Percentiles rank a stretch among this genome's conserved stretches.
phyloP scores from a whole-genome alignment of 2,797 vertebrate genomes.

The Fratercula arctica region DNA sequence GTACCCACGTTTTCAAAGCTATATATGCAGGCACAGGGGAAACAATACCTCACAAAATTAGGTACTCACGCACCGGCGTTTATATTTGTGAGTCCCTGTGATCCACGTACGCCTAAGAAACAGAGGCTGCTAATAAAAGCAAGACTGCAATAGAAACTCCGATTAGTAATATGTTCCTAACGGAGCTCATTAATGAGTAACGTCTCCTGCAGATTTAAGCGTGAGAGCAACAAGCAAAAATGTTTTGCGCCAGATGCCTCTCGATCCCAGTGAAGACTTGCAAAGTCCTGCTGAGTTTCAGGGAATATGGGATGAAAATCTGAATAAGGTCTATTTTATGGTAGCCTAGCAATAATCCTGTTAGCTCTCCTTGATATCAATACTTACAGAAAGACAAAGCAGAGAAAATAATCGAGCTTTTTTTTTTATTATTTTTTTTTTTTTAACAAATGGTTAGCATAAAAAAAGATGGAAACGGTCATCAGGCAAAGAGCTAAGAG shows the following conservation, averaged over 20 bases:
- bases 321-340: slow-evolving; percentile 79
- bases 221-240: slow-evolving; percentile 36
- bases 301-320: slow-evolving; percentile 27
- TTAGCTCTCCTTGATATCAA: slow-evolving; percentile 74
- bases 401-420: background rate
- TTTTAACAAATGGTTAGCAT: background rate
- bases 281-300: slow-evolving; percentile 69
- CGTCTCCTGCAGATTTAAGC: background rate
- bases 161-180: background rate
- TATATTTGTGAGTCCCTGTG: background rate
- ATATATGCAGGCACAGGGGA: background rate
- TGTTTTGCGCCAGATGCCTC: slow-evolving; percentile 56
- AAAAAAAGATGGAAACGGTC: slow-evolving; percentile 34
- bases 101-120: background rate
- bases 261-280: slow-evolving; percentile 60
- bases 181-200: background rate
- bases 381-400: background rate
- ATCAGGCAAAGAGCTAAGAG: slow-evolving; percentile 75
- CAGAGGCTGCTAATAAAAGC: slow-evolving; percentile 5
- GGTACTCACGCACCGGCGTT: background rate
- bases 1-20: background rate
- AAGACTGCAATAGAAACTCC: background rate
- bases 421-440: background rate
- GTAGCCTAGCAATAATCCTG: slow-evolving; percentile 58
- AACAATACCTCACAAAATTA: background rate